Conservation (phyloP, 2,888 invertebrate species). For the Alcis repandata region DNA sequence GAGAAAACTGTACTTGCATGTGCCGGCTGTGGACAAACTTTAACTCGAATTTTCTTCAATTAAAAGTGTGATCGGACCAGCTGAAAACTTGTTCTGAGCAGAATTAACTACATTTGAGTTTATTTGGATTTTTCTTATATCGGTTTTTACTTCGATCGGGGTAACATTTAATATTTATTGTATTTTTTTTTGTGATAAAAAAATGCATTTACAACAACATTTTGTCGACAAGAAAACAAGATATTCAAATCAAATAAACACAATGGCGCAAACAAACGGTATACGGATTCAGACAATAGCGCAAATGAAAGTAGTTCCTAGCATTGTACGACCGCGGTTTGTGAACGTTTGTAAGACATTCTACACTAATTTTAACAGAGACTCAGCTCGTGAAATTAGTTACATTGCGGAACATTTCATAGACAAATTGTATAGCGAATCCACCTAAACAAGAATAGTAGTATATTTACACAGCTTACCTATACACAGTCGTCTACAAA, state of each 20-base stretch:
- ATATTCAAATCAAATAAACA: conserved; percentile 22
- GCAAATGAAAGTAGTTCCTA: conserved; percentile 41
- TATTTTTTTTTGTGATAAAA: neutral
- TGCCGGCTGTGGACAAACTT: no score
- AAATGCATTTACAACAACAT: neutral
- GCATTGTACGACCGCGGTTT: conserved; percentile 31
- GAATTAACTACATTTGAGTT: no score
- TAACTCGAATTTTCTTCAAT: no score
- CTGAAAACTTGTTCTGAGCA: no score
- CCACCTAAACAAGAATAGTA: neutral
- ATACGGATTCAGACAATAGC: conserved; percentile 39
- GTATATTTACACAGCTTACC: no score
- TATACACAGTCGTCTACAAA: no score
- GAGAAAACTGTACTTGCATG: no score
- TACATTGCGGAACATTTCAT: neutral
- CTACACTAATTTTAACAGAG: conserved; percentile 4
- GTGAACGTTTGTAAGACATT: conserved; percentile 27
- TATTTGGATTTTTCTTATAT: no score
- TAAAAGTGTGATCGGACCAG: no score
- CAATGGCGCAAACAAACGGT: conserved; percentile 25
- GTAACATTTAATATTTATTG: neutral
- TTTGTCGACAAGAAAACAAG: neutral
- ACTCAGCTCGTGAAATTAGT: neutral
- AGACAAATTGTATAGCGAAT: neutral
- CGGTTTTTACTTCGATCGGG: neutral